A percentile compares a stretch with the other conserved stretches of the same genome.
phyloP scores from a whole-genome alignment of 2,113 vertebrate species.

The Gallinago paraguaiae region DNA sequence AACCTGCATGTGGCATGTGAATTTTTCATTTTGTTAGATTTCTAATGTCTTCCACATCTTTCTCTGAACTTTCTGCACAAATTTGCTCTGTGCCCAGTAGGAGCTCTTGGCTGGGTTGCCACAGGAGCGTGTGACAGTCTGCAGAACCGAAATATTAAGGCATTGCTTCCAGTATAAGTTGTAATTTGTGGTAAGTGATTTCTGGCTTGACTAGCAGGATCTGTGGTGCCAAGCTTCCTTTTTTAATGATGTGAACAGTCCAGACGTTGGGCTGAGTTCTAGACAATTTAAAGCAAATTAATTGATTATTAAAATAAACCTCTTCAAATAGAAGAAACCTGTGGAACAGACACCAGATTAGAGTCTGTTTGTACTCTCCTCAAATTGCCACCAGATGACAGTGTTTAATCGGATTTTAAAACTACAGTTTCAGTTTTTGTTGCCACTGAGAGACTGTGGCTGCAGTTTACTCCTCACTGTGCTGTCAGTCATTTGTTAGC shows the following conservation, averaged over 20 bases:
- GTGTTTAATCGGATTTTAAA: slow-evolving; percentile 20
- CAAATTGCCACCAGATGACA: slow-evolving; percentile 45
- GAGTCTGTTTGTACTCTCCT: not conserved
- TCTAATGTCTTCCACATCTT: not conserved
- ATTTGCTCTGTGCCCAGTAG: not conserved
- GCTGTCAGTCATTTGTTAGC: not conserved
- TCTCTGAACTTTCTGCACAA: not conserved
- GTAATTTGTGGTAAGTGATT: not conserved
- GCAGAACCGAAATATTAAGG: not conserved
- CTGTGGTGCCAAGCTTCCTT: not conserved
- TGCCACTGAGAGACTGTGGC: not conserved
- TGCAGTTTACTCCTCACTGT: not conserved
- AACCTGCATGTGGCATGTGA: not conserved
- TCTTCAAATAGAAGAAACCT: not conserved
- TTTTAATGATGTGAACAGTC: not conserved
- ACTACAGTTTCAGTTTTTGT: not conserved
- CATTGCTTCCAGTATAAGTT: not conserved
- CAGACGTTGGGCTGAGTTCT: not conserved
- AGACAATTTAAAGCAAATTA: not conserved
- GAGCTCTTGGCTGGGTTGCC: not conserved
- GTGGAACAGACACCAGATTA: not conserved
- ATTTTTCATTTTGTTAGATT: not conserved
- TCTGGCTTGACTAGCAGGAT: not conserved
- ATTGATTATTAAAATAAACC: not conserved
- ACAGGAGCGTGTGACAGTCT: not conserved